Percentiles rank a stretch among this genome's conserved stretches.
phyloP scores from a whole-genome alignment of 2,888 invertebrate species.

The Calliphora vomitoria region DNA sequence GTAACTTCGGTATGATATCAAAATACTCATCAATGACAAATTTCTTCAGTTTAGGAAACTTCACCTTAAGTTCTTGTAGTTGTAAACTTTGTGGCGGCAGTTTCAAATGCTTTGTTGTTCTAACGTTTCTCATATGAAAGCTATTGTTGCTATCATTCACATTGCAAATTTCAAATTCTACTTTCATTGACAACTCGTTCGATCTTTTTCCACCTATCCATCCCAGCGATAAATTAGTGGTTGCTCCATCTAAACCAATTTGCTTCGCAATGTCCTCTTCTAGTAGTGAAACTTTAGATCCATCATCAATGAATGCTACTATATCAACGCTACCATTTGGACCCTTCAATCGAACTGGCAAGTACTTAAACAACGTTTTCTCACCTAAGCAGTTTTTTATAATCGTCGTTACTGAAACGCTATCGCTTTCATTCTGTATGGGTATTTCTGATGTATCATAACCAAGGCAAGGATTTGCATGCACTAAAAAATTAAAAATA shows the following conservation, averaged over 20 bases:
- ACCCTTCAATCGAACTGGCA: conserved; percentile 29
- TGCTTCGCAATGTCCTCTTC: conserved; percentile 48
- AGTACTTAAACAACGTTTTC: conserved; percentile 55
- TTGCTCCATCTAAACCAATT: conserved; percentile 57
- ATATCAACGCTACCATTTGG: conserved; percentile 26
- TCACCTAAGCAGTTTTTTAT: background rate
- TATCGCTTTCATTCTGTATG: background rate
- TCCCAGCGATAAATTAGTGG: conserved; percentile 35
- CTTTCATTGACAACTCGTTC: conserved; percentile 30
- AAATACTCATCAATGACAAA: conserved; percentile 22
- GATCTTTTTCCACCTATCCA: conserved; percentile 39
- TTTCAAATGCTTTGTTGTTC: conserved; percentile 28
- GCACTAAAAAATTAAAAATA: no score
- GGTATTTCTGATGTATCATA: background rate
- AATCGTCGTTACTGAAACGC: conserved; percentile 33
- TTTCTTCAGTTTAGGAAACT: conserved; percentile 23
- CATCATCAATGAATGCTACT: conserved; percentile 66
- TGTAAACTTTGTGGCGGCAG: conserved; percentile 20
- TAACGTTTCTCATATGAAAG: conserved; percentile 40
- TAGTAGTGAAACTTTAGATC: conserved; percentile 45
- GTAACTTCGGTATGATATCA: conserved; percentile 14
- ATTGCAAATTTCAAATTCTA: conserved; percentile 42
- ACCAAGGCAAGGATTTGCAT: no score
- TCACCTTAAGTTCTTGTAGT: conserved; percentile 3
- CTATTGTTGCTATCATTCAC: background rate